phyloP scores from a whole-genome alignment of 2,888 invertebrate species.

The Dermolepida albohirtum region DNA sequence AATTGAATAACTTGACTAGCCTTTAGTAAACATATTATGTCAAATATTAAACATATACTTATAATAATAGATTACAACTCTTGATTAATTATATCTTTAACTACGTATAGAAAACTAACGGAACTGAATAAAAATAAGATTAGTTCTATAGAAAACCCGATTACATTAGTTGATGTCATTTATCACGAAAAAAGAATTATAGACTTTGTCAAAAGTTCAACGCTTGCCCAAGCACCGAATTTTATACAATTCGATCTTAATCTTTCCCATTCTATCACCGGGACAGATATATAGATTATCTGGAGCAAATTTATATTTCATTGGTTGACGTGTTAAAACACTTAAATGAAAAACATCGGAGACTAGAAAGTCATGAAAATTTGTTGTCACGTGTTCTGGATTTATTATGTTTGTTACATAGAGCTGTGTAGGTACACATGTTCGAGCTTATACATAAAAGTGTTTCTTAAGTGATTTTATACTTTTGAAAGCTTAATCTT shows the following conservation, averaged over 20 bases:
- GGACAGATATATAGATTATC: slow-evolving; percentile 34
- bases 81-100: too few relatives aligned
- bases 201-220: slow-evolving; percentile 39
- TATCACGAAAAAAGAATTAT: slow-evolving; percentile 29
- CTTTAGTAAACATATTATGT: too few relatives aligned
- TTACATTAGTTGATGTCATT: slow-evolving; percentile 10
- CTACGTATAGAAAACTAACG: too few relatives aligned
- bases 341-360: slow-evolving; percentile 11
- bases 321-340: slow-evolving; percentile 6
- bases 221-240: slow-evolving; percentile 36
- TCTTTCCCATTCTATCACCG: slow-evolving; percentile 36
- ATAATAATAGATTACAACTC: too few relatives aligned
- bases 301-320: slow-evolving; percentile 37
- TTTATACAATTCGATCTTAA: slow-evolving; percentile 40
- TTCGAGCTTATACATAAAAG: background rate
- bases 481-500: too few relatives aligned
- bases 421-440: background rate
- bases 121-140: background rate
- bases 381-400: slow-evolving; percentile 16
- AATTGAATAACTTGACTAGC: too few relatives aligned
- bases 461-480: background rate
- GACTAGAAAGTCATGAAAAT: slow-evolving; percentile 14
- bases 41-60: too few relatives aligned
- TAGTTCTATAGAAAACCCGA: slow-evolving; percentile 2
- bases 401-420: slow-evolving; percentile 9